These are phyloP conservation scores for Echinops telfairi DNA, from an alignment of 2,113 vertebrate genomes.

Conservation along the genomic window DNA sequence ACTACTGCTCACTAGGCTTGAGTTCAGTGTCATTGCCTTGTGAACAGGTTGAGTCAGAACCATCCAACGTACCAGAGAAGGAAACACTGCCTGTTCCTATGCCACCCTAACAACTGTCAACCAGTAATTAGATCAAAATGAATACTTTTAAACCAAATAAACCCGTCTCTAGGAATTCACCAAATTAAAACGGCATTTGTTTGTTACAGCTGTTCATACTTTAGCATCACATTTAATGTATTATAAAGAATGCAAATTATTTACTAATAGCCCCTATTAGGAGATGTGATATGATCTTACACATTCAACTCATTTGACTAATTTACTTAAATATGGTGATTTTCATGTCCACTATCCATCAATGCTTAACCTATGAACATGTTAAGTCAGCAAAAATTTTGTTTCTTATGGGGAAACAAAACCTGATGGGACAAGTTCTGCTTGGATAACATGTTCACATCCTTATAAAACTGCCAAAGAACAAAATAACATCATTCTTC, in stretches of 20 bases:
- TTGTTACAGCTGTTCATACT: background rate
- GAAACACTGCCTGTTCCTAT: no score
- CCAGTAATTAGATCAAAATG: background rate
- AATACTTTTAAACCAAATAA: background rate
- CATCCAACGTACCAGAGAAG: no score
- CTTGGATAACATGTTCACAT: background rate
- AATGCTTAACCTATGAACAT: background rate
- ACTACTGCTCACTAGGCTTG: background rate
- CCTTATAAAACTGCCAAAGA: background rate
- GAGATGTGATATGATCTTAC: background rate
- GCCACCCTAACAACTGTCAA: background rate
- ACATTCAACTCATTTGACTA: background rate
- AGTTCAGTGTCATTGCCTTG: background rate
- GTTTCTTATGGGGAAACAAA: conserved; percentile 21
- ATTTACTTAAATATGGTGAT: background rate
- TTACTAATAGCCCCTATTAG: background rate
- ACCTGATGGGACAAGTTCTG: background rate
- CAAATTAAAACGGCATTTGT: background rate
- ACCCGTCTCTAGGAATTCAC: background rate
- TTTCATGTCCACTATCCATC: background rate
- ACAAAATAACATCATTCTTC: conserved; percentile 38
- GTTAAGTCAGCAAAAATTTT: background rate
- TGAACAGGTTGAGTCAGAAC: no score
- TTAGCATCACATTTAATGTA: background rate
- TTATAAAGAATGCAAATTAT: background rate